phyloP scores from a whole-genome alignment of 2,113 vertebrate genomes.

The Pelusios castaneus region DNA sequence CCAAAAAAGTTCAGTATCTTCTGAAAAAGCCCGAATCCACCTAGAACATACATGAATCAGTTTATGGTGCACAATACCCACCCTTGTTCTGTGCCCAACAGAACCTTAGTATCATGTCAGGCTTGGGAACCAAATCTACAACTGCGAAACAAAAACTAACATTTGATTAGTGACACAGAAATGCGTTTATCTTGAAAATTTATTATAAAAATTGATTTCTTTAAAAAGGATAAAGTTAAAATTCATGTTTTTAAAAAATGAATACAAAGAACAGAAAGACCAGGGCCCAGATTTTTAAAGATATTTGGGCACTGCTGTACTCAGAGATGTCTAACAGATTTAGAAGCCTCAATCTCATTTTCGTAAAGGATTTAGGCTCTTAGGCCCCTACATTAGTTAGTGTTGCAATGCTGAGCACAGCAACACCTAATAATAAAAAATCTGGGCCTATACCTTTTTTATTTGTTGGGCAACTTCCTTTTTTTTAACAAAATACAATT shows the following conservation, averaged over 20 bases:
- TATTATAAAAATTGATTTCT: not conserved
- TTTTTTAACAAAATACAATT: slow-evolving; percentile 13
- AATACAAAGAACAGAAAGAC: not conserved
- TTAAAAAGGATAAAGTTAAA: not conserved
- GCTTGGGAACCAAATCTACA: not conserved
- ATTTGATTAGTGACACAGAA: not conserved
- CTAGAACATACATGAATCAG: not conserved
- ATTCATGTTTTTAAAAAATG: not conserved
- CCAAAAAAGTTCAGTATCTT: not conserved
- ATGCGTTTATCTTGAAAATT: not conserved
- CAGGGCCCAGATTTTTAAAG: not conserved
- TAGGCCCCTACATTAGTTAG: not conserved
- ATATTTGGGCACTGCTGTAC: not conserved
- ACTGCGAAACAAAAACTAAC: not conserved
- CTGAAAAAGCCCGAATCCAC: not conserved
- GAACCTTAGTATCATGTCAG: not conserved
- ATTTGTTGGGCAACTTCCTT: not conserved
- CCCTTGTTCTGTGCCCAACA: not conserved
- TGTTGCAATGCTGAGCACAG: not conserved
- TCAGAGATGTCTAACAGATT: not conserved
- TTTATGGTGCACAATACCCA: not conserved
- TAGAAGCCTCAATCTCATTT: not conserved
- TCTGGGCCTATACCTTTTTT: not conserved
- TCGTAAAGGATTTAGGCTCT: not conserved
- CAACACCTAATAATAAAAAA: not conserved